Evolutionary conservation across 2,113 vertebrate species (phyloP).

Genomic region (Anoura caudifer): DNA sequence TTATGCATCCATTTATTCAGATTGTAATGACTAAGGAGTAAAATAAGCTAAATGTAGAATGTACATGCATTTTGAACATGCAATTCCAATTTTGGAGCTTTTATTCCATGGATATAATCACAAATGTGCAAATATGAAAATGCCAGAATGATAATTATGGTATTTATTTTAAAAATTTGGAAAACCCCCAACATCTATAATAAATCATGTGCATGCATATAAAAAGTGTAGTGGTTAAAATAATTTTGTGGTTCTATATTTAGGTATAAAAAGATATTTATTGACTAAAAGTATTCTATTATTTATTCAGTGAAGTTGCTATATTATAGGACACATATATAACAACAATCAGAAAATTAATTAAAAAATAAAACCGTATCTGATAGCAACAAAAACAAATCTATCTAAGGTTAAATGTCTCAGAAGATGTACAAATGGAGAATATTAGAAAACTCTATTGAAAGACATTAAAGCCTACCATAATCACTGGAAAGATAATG

Average conservation of each 20-base stretch:
- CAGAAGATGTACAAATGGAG: not conserved
- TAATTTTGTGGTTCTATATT: not conserved
- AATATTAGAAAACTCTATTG: not conserved
- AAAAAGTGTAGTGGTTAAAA: not conserved
- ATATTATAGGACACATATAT: not conserved
- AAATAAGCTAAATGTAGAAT: not conserved
- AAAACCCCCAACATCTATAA: not conserved
- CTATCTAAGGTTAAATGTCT: not conserved
- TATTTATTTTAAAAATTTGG: too few species aligned
- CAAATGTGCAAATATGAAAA: not conserved
- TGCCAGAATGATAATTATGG: too few species aligned
- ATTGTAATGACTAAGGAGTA: not conserved
- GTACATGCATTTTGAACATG: not conserved
- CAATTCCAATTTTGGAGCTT: not conserved
- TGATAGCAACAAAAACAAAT: not conserved
- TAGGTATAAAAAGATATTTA: not conserved
- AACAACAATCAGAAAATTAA: not conserved
- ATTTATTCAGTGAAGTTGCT: not conserved
- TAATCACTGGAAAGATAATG: not conserved
- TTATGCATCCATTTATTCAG: too few species aligned
- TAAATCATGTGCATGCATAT: not conserved
- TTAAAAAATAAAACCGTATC: not conserved
- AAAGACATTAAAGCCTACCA: not conserved
- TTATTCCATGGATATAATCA: not conserved
- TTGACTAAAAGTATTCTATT: not conserved